Conservation (phyloP, 2,797 vertebrate species). For the Xenops minutus region DNA sequence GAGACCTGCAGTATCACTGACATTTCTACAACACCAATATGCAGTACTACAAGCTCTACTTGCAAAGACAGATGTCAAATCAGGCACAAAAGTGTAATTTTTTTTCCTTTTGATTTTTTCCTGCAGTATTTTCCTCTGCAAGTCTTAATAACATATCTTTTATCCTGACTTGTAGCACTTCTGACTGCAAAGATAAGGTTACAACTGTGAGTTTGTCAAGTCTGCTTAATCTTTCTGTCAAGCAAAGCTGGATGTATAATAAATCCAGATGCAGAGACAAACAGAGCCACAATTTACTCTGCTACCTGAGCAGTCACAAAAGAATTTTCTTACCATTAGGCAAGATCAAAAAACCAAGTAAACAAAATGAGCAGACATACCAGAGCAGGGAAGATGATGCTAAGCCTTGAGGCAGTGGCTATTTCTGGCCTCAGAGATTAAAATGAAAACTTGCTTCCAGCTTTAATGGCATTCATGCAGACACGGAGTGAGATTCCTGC, state of each 20-base stretch:
- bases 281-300: neutral
- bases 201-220: neutral
- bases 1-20: neutral
- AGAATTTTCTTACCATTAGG: neutral
- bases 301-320: neutral
- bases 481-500: neutral
- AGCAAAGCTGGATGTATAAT: neutral
- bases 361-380: neutral
- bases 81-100: neutral
- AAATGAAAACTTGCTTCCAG: neutral
- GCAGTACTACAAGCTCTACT: neutral
- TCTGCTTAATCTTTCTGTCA: neutral
- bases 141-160: neutral
- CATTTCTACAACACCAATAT: neutral
- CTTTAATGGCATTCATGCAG: neutral
- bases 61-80: neutral
- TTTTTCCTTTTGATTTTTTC: neutral
- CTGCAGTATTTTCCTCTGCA: neutral
- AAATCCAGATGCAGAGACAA: neutral
- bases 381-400: neutral
- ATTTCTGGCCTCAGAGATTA: neutral
- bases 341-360: neutral
- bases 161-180: neutral
- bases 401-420: neutral
- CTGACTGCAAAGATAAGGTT: neutral